A percentile compares a stretch with the other conserved stretches of the same genome.
Evolutionary conservation across 2,113 vertebrate genomes (phyloP).

Genomic region (Electrona antarctica): DNA sequence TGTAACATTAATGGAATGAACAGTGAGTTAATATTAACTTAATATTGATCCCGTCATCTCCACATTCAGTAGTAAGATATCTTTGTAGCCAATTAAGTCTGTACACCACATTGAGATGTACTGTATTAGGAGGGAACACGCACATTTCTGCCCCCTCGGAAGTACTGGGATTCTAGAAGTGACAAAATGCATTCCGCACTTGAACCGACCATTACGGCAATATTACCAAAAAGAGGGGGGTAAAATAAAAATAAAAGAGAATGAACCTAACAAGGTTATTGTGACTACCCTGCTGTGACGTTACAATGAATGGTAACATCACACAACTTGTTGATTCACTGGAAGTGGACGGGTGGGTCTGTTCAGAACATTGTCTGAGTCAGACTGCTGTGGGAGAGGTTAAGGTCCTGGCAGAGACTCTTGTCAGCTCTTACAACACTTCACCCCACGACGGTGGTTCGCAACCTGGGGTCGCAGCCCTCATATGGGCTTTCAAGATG

Average conservation of each 20-base stretch:
- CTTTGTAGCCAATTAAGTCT: too few relatives aligned
- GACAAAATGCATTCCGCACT: background rate
- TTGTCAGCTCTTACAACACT: background rate
- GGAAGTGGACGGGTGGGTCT: background rate
- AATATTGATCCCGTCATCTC: too few relatives aligned
- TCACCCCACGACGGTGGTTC: background rate
- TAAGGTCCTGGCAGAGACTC: constrained; percentile 6
- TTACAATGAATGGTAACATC: background rate
- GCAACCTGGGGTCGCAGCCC: background rate
- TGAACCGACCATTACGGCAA: background rate
- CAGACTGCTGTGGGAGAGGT: constrained; percentile 1
- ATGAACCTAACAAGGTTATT: background rate
- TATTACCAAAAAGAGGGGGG: constrained; percentile 4
- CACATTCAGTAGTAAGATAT: too few relatives aligned
- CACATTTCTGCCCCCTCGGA: too few relatives aligned
- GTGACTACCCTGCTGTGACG: constrained; percentile 11
- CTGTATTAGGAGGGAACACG: too few relatives aligned
- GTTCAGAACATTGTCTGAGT: background rate
- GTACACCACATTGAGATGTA: too few relatives aligned
- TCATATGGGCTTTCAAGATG: constrained; percentile 31
- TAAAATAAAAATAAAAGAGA: background rate
- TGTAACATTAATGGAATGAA: too few relatives aligned
- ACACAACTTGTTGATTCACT: background rate
- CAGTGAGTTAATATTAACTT: too few relatives aligned
- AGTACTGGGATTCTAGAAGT: constrained; percentile 23